phyloP scores from a whole-genome alignment of 2,113 vertebrate species.

The Marcusenius ussheri region DNA sequence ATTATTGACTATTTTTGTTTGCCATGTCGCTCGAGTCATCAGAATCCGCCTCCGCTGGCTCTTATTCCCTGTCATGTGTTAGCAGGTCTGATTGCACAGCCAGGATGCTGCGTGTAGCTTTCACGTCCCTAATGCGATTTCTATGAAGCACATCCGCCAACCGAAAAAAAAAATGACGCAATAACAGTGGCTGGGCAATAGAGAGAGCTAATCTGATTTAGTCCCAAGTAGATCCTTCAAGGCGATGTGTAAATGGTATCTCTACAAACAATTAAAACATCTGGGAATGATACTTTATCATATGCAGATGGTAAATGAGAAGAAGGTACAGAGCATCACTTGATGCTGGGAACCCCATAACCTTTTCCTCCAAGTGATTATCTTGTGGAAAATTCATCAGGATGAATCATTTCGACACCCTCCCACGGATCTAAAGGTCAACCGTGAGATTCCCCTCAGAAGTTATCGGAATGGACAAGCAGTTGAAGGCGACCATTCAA shows the following conservation, averaged over 20 bases:
- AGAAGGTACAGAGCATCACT: too few species aligned
- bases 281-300: background rate
- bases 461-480: constrained; percentile 11
- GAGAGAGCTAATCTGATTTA: background rate
- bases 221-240: background rate
- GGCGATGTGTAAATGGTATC: background rate
- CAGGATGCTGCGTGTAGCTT: too few species aligned
- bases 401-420: constrained; percentile 24
- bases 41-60: background rate
- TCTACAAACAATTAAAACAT: background rate
- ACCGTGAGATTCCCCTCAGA: constrained; percentile 11
- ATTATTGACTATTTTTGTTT: background rate
- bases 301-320: background rate
- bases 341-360: background rate
- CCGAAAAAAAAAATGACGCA: background rate
- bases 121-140: background rate
- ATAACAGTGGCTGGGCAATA: background rate
- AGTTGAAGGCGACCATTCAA: constrained; percentile 7
- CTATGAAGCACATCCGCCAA: background rate
- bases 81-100: background rate
- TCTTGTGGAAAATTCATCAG: background rate
- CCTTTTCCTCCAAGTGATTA: background rate
- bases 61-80: background rate
- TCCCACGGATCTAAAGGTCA: constrained; percentile 17
- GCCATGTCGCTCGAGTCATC: background rate